phyloP scores from a whole-genome alignment of 2,113 vertebrate species.

The Nematolebias whitei region DNA sequence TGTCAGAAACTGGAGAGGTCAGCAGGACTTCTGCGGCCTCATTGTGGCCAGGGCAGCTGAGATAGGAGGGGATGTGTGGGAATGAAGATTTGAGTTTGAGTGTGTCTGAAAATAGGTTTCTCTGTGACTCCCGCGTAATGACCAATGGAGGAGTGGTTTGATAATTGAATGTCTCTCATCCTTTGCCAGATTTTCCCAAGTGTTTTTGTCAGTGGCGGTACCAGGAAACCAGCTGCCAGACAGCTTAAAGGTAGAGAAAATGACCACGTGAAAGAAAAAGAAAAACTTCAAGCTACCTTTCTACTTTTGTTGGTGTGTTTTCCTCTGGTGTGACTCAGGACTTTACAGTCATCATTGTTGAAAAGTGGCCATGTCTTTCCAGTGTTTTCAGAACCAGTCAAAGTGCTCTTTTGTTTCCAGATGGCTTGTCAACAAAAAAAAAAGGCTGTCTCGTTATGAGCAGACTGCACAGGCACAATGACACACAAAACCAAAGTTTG shows the following conservation, averaged over 20 bases:
- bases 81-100: slow-evolving; percentile 41
- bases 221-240: slow-evolving; percentile 55
- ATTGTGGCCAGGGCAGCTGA: slow-evolving; percentile 41
- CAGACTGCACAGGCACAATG: slow-evolving; percentile 26
- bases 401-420: slow-evolving; percentile 62
- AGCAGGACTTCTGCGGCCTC: slow-evolving; percentile 46
- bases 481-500: slow-evolving; percentile 31
- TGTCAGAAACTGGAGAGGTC: slow-evolving; percentile 49
- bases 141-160: slow-evolving; percentile 54
- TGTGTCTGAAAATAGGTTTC: slow-evolving; percentile 18
- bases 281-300: background rate
- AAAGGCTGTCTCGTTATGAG: slow-evolving; percentile 37
- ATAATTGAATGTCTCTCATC: slow-evolving; percentile 46
- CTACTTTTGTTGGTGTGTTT: background rate
- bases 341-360: slow-evolving; percentile 12
- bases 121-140: slow-evolving; percentile 20
- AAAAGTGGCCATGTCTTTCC: slow-evolving; percentile 27
- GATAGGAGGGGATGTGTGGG: slow-evolving; percentile 72
- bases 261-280: background rate
- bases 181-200: slow-evolving; percentile 51
- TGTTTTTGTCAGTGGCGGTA: slow-evolving; percentile 43
- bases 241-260: slow-evolving; percentile 51
- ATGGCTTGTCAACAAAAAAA: slow-evolving; percentile 57
- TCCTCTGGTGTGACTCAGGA: slow-evolving; percentile 1
- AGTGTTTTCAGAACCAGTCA: slow-evolving; percentile 30